Evolutionary conservation across 2,888 invertebrate species (phyloP).

Genomic region (Andrena chrysosceles): DNA sequence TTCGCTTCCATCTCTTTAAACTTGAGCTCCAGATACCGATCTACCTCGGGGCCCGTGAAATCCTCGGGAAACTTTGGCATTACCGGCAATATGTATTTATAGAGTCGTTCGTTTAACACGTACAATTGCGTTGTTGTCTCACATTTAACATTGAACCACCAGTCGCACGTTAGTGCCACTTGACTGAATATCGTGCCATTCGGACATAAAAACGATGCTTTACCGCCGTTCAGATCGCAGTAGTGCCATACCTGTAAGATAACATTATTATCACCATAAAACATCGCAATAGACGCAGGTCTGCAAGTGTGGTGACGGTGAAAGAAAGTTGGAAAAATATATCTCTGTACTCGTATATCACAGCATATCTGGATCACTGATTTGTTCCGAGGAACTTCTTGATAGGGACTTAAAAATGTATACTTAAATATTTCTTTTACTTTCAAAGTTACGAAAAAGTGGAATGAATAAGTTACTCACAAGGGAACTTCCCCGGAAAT

Average conservation of each 20-base stretch:
- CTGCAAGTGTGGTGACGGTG: no score
- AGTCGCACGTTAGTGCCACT: constrained; percentile 94
- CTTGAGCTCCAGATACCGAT: constrained; percentile 93
- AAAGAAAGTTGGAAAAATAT: no score
- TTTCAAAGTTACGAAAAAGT: no score
- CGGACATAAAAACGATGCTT: constrained; percentile 95
- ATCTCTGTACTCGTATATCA: no score
- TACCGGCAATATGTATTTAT: constrained; percentile 94
- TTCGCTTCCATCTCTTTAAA: constrained; percentile 95
- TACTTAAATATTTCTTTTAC: no score
- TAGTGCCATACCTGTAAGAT: constrained; percentile 93
- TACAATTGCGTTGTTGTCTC: constrained; percentile 93
- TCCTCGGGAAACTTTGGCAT: constrained; percentile 96
- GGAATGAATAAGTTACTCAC: no score
- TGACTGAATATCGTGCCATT: constrained; percentile 97
- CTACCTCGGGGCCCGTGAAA: constrained; percentile 94
- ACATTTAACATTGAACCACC: constrained; percentile 97
- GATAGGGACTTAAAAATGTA: no score
- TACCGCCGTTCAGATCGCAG: constrained; percentile 95
- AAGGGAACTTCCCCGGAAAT: no score
- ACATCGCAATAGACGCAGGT: no score
- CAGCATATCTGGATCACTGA: no score
- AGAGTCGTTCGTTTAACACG: constrained; percentile 94
- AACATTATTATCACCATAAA: constrained; percentile 60
- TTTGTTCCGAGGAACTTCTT: no score